phyloP scores from a whole-genome alignment of 2,113 vertebrate species.

The Atherinomorus stipes region DNA sequence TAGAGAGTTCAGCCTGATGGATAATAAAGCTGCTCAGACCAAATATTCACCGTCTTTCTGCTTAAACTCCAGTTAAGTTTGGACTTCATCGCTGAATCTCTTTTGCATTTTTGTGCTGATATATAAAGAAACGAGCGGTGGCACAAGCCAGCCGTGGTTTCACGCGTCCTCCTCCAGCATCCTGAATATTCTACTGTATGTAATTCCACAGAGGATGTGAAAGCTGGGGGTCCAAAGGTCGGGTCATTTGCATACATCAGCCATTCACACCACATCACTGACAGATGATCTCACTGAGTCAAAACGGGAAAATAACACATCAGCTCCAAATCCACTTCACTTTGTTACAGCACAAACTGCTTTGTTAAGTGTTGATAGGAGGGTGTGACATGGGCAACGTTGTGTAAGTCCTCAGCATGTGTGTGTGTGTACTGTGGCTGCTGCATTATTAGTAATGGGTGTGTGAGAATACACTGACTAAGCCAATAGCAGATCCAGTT shows the following conservation, averaged over 20 bases:
- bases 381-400: constrained; percentile 21
- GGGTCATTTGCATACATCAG: constrained; percentile 20
- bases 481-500: constrained; percentile 57
- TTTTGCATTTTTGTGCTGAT: no score
- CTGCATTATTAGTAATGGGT: constrained; percentile 62
- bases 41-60: no score
- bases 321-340: neutral
- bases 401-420: constrained; percentile 14
- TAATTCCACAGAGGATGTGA: constrained; percentile 7
- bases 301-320: neutral
- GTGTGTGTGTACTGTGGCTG: constrained; percentile 11
- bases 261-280: constrained; percentile 2
- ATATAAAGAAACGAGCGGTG: no score
- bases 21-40: no score
- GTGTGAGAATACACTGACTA: constrained; percentile 48
- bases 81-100: no score
- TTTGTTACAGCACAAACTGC: constrained; percentile 18
- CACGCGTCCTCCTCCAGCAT: neutral
- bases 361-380: constrained; percentile 30
- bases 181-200: neutral
- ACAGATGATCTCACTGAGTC: neutral
- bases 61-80: no score
- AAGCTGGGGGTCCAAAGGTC: constrained; percentile 29
- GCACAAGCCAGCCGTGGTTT: neutral
- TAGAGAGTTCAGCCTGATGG: no score